Percentiles rank a stretch among this genome's conserved stretches.
phyloP scores from a whole-genome alignment of 2,888 invertebrate genomes.

The Perithous albicinctus region DNA sequence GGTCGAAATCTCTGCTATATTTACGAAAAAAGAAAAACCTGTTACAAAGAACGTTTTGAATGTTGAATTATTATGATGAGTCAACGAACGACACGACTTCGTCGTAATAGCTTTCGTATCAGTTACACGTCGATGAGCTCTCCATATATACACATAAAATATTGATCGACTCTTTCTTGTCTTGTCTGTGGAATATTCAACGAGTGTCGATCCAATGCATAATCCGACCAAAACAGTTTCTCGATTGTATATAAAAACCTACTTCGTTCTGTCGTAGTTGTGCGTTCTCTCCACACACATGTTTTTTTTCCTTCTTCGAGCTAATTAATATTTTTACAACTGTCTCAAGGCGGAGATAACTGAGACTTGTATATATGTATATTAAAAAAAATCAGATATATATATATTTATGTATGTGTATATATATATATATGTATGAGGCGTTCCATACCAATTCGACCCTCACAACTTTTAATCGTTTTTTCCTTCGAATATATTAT shows the following conservation, averaged over 20 bases:
- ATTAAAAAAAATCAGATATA: no score
- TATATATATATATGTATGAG: no score
- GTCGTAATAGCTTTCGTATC: conserved; percentile 8
- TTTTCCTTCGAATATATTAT: no score
- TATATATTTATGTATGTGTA: no score
- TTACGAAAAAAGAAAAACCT: no score
- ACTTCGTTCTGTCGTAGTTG: not conserved
- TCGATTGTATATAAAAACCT: conserved; percentile 6
- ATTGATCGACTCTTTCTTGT: conserved; percentile 8
- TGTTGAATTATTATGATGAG: not conserved
- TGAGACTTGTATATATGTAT: no score
- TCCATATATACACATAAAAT: conserved; percentile 9
- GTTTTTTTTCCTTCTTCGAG: not conserved
- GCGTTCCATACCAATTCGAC: no score
- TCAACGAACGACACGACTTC: not conserved
- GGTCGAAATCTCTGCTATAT: no score
- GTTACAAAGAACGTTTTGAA: no score
- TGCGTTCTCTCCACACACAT: not conserved
- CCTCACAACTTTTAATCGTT: no score
- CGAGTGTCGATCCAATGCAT: not conserved
- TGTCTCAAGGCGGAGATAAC: conserved; percentile 48
- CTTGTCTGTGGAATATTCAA: not conserved
- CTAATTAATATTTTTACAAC: conserved; percentile 45
- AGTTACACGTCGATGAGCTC: conserved; percentile 13
- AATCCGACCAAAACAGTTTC: not conserved